Base-by-base conservation (phyloP, 92 coral and sea anemone species). In the Zoanthus sociatus region DNA sequence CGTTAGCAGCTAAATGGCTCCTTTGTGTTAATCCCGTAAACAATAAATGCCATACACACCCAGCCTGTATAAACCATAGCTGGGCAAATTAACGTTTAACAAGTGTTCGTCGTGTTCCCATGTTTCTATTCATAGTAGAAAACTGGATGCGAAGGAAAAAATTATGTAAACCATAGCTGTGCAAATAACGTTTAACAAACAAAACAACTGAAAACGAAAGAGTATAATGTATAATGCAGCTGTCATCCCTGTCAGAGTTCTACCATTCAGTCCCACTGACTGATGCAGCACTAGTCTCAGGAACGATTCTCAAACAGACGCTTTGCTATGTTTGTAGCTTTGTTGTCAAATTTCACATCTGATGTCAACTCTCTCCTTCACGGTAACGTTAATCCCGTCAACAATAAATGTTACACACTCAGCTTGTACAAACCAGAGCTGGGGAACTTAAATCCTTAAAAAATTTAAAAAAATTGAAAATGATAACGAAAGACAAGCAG, bases 261-360 rank as follows among this genome's bases (percentile, higher is more conserved):
- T 87, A 83, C 1, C 48, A 83, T 0, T 88, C 89, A 60, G 94
- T 88, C 7, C 94, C 89, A 46, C 88, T 91, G 13, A 88, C 85
- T 2, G 85, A 45, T 21, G 86, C 83, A 12, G 78, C n/a, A 33
- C 87, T 91, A 18, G 79, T 3, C 30, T 77, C 87, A 3, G 15
- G 0, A 58, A 58, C n/a, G 42, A 37, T 37, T 37, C 42, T 37
- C 42, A 4, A 37, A 4, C 42, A 37, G 1, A 37, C 4, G 42
- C 42, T 37, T 37, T 37, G 42, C 42, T 2, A 37, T 37, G 42
- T 37, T 37, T 37, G 42, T 37, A 37, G 42, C 42, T 50, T 2
- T 50, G 1, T 50, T 50, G 55, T 9, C 55, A 50, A 50, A 1
- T 50, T 50, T 26, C 69, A 63, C 20, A 6, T 63, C 4, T 16